phyloP scores from a whole-genome alignment of 2,797 vertebrate genomes.

The Streptopelia turtur region DNA sequence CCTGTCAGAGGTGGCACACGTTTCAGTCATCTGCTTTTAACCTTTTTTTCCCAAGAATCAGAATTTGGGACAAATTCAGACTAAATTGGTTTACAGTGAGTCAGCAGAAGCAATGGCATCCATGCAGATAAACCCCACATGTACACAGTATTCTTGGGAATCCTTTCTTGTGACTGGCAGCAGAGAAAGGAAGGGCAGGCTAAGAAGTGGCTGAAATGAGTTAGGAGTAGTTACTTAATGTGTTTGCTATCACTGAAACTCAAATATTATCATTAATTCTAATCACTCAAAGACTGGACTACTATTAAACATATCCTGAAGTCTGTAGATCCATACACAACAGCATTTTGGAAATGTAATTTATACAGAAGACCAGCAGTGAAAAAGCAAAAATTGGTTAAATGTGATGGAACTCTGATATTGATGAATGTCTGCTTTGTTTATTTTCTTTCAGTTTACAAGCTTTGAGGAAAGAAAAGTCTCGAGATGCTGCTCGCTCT shows the following conservation, averaged over 20 bases:
- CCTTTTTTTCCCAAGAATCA: not conserved
- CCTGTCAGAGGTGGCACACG: not conserved
- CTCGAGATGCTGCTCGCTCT: slow-evolving; percentile 94
- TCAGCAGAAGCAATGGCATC: not conserved
- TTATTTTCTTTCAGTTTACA: slow-evolving; percentile 88
- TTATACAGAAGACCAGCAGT: not conserved
- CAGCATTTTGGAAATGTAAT: slow-evolving; percentile 1
- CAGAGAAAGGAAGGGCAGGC: not conserved
- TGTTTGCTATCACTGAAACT: not conserved
- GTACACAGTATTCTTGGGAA: not conserved
- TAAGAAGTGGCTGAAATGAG: not conserved
- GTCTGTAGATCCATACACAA: not conserved
- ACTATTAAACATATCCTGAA: not conserved
- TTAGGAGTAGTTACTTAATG: not conserved
- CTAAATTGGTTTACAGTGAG: not conserved
- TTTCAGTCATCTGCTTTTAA: not conserved
- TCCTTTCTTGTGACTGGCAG: not conserved
- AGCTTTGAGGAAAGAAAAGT: slow-evolving; percentile 98
- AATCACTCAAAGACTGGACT: not conserved
- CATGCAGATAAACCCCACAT: not conserved
- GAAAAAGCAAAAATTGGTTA: not conserved
- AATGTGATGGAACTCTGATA: slow-evolving; percentile 5
- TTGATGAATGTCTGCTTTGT: slow-evolving; percentile 45
- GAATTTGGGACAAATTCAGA: not conserved
- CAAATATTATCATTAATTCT: not conserved